These are phyloP conservation scores for Eubucco bourcierii DNA, from an alignment of 2,113 vertebrate species.

Conservation along the genomic window DNA sequence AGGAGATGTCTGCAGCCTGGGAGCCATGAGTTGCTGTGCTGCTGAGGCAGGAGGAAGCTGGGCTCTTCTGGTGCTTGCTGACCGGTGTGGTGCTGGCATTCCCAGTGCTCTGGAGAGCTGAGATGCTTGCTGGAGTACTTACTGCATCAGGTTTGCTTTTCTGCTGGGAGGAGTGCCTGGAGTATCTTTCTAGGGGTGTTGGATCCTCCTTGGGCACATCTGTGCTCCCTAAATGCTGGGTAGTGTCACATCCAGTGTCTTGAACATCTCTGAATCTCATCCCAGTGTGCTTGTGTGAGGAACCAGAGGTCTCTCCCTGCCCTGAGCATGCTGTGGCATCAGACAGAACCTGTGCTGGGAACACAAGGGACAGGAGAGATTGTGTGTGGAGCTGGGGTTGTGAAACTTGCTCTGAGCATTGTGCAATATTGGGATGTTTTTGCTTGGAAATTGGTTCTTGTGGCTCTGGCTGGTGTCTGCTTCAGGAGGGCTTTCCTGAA, in stretches of 20 bases:
- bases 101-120: background rate
- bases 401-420: background rate
- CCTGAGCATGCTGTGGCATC: background rate
- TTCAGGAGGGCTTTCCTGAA: conserved; percentile 24
- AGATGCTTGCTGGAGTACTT: background rate
- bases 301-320: background rate
- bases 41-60: background rate
- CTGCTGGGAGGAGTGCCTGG: background rate
- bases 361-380: background rate
- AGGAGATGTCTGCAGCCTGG: background rate
- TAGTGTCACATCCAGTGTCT: background rate
- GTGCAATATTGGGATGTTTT: background rate
- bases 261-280: background rate
- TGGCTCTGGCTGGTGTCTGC: background rate
- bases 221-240: background rate
- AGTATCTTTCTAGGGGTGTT: background rate
- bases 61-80: background rate
- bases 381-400: background rate
- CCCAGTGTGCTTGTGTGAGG: background rate
- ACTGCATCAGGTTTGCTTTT: background rate
- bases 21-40: background rate
- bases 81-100: background rate
- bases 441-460: background rate
- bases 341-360: background rate
- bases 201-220: background rate